Conservation (phyloP, 2,888 invertebrate species). For the Cheilosia scutellata region DNA sequence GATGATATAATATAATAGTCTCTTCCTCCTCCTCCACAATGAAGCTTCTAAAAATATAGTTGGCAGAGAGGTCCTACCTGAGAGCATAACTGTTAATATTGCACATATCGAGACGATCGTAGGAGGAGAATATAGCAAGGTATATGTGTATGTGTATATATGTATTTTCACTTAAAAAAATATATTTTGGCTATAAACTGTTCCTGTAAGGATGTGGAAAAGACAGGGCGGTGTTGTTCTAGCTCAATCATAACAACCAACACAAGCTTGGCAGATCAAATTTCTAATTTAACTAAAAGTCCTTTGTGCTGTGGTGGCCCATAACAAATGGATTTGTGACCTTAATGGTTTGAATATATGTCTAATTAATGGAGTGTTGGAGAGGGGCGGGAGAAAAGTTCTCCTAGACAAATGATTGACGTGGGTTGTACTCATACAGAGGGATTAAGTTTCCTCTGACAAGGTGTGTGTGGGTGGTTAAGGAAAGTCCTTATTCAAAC, state of each 20-base stretch:
- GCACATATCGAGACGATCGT: no score
- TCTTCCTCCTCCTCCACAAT: no score
- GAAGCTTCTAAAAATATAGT: no score
- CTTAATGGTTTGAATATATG: conserved; percentile 8
- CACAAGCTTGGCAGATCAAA: conserved; percentile 44
- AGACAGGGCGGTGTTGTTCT: conserved; percentile 10
- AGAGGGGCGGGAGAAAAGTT: background rate
- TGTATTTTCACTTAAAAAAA: no score
- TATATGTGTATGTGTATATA: no score
- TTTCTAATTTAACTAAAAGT: conserved; percentile 65
- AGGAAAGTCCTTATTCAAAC: background rate
- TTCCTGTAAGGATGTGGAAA: background rate
- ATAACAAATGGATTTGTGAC: conserved; percentile 34
- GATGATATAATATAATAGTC: no score
- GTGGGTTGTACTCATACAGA: background rate
- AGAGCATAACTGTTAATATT: no score
- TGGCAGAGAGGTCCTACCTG: no score
- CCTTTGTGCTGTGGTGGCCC: conserved; percentile 22
- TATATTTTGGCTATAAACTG: no score
- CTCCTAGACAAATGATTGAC: conserved; percentile 41
- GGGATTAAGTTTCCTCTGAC: conserved; percentile 26
- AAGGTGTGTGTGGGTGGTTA: background rate
- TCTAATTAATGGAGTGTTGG: conserved; percentile 36
- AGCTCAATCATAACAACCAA: background rate
- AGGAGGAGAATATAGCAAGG: no score